A percentile compares a stretch with the other conserved stretches of the same genome.
These are phyloP conservation scores for Neopelma chrysocephalum DNA, from an alignment of 2,797 vertebrate genomes.

Conservation along the genomic window DNA sequence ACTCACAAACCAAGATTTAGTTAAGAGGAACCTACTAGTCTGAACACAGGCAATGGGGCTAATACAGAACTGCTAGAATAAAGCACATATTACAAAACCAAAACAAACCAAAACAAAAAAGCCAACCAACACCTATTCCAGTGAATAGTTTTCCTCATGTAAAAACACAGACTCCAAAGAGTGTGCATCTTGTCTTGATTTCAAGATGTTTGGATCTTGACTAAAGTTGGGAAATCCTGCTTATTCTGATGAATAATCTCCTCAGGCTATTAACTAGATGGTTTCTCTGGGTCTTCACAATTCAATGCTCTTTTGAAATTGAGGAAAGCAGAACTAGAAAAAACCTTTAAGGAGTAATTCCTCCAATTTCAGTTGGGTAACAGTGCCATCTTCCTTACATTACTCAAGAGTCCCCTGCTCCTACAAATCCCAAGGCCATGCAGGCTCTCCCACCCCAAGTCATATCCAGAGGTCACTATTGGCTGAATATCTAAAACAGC, in stretches of 20 bases:
- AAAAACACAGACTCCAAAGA: neutral
- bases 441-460: neutral
- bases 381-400: neutral
- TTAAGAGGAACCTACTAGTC: neutral
- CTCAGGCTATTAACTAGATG: neutral
- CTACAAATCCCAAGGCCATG: neutral
- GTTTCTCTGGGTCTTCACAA: neutral
- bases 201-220: neutral
- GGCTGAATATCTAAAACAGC: neutral
- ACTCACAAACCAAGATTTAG: neutral
- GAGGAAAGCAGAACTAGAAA: neutral
- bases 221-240: neutral
- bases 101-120: neutral
- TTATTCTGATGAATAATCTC: neutral
- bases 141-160: neutral
- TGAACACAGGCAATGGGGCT: neutral
- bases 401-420: neutral
- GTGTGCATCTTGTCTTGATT: neutral
- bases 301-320: neutral
- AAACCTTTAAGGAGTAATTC: neutral
- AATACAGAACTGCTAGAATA: neutral
- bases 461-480: neutral
- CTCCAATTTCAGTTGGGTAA: neutral
- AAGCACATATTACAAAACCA: neutral
- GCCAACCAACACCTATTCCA: neutral